These are phyloP conservation scores for Chrysaora quinquecirrha DNA, from an alignment of 30 jellyfish, hydroid and myxozoan genomes.

Conservation along the genomic window DNA sequence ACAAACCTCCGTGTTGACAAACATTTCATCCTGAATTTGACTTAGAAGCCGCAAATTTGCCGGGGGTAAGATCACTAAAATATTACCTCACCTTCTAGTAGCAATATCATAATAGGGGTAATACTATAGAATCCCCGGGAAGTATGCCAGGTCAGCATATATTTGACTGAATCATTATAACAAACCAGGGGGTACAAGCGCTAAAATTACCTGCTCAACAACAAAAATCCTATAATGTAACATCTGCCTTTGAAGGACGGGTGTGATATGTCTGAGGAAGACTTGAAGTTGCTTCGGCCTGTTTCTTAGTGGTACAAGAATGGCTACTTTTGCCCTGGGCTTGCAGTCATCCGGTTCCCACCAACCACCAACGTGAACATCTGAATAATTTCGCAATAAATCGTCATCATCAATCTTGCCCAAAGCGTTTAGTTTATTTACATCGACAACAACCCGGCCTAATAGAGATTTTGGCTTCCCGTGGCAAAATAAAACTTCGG, in stretches of 20 bases:
- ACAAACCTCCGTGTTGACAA: no score
- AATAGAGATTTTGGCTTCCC: neutral
- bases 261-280: neutral
- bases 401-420: no score
- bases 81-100: no score
- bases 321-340: neutral
- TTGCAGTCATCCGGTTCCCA: neutral
- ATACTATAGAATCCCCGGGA: no score
- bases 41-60: no score
- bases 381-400: neutral
- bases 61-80: no score
- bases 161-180: no score
- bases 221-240: neutral
- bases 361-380: neutral
- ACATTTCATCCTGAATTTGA: no score
- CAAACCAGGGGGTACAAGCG: no score
- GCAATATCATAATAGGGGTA: no score
- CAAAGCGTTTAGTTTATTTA: neutral
- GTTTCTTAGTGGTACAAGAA: constrained; percentile 1
- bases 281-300: neutral
- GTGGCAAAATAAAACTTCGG: neutral
- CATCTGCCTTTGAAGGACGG: neutral
- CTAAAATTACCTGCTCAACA: neutral
- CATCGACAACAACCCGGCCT: neutral
- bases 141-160: no score